These are phyloP conservation scores for Platycnemis pennipes DNA, from an alignment of 2,888 invertebrate species.

Conservation along the genomic window DNA sequence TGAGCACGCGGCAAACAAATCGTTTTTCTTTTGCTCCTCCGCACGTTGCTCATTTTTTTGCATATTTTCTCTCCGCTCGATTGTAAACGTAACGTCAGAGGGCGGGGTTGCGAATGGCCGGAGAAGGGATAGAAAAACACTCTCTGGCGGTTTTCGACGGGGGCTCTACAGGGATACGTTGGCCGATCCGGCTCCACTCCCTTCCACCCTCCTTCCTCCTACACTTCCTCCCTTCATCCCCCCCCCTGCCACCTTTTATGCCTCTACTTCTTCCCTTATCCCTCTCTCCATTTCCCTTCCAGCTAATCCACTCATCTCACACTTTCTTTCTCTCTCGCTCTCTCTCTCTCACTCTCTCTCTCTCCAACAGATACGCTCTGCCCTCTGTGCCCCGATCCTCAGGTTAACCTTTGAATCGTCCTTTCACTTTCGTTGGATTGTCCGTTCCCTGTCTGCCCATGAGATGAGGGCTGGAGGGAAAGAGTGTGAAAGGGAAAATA, in stretches of 20 bases:
- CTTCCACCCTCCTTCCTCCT: too few species aligned
- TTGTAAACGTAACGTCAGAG: background rate
- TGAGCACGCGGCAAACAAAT: background rate
- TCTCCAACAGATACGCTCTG: too few species aligned
- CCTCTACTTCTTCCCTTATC: background rate
- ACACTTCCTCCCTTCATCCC: background rate
- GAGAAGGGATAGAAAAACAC: constrained; percentile 1
- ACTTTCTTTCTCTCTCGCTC: background rate
- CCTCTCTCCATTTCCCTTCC: background rate
- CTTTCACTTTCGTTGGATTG: background rate
- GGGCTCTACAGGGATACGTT: constrained; percentile 24
- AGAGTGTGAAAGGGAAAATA: background rate
- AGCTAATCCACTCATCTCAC: background rate
- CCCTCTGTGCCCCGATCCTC: background rate
- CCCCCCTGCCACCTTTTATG: too few species aligned
- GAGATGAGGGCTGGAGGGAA: background rate
- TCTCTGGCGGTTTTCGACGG: constrained; percentile 2
- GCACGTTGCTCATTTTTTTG: background rate
- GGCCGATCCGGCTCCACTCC: background rate
- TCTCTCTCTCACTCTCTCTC: background rate
- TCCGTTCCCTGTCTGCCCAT: background rate
- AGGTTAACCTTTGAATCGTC: background rate
- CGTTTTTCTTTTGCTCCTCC: background rate
- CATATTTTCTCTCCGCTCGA: background rate
- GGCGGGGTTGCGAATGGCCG: background rate